Percentiles rank a stretch among this genome's conserved stretches.
Evolutionary conservation across 2,113 vertebrate genomes (phyloP).

Genomic region (Paraplagusia blochii): DNA sequence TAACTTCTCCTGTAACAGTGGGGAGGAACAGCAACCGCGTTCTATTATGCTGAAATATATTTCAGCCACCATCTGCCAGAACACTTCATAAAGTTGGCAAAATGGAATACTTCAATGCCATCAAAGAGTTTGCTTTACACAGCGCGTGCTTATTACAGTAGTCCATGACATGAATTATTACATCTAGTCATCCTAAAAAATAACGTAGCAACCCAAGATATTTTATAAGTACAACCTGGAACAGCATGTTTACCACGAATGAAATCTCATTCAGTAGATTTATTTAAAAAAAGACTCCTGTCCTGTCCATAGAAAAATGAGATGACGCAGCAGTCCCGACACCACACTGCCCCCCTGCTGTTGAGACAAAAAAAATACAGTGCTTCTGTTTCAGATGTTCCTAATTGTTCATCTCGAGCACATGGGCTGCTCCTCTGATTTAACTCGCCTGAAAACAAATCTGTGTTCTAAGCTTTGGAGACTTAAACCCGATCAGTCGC

Average conservation of each 20-base stretch:
- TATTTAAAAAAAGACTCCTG: constrained; percentile 52
- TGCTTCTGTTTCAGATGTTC: constrained; percentile 59
- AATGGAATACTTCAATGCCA: constrained; percentile 66
- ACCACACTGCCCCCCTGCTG: constrained; percentile 69
- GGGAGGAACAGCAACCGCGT: constrained; percentile 70
- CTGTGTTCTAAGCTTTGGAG: constrained; percentile 30
- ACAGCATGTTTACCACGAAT: constrained; percentile 64
- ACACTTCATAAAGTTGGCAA: constrained; percentile 63
- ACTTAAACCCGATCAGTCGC: constrained; percentile 49
- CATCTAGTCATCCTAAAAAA: constrained; percentile 62
- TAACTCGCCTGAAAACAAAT: constrained; percentile 35
- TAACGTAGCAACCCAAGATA: constrained; percentile 57
- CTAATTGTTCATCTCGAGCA: constrained; percentile 28
- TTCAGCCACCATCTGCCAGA: constrained; percentile 69
- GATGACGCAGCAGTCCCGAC: constrained; percentile 61
- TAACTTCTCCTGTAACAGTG: constrained; percentile 77
- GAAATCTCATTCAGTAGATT: constrained; percentile 65
- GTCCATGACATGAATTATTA: constrained; percentile 80
- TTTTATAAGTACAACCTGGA: constrained; percentile 62
- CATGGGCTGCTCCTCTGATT: constrained; percentile 29
- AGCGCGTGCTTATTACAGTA: constrained; percentile 79
- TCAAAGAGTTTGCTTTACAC: constrained; percentile 68
- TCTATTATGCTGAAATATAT: constrained; percentile 62
- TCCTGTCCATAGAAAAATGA: constrained; percentile 52
- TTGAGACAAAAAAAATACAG: constrained; percentile 66